Evolutionary conservation across 2,113 vertebrate species (phyloP).

Genomic region (Pseudopodoces humilis): DNA sequence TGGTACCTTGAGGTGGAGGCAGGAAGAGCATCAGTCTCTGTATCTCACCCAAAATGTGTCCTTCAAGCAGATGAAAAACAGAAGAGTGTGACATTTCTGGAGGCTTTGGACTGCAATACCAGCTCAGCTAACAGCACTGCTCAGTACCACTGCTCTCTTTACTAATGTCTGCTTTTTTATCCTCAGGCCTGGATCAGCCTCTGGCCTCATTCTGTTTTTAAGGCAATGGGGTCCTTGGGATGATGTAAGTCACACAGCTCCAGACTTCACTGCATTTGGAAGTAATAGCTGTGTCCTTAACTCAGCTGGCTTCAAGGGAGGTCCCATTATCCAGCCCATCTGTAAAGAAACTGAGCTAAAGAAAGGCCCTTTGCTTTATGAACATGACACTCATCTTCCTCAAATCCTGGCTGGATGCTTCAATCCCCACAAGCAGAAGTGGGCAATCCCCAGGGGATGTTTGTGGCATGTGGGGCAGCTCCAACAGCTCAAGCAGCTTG

Average conservation of each 20-base stretch:
- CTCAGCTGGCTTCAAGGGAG: neutral
- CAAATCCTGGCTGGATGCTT: neutral
- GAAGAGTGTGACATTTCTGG: neutral
- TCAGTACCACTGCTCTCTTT: neutral
- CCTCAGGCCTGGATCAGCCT: neutral
- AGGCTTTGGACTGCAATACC: neutral
- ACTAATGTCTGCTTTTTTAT: neutral
- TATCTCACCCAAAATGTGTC: neutral
- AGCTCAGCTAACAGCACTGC: neutral
- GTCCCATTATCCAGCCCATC: conserved; percentile 7
- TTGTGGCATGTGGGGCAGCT: rapidly evolving
- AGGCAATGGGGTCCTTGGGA: neutral
- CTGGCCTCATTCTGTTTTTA: neutral
- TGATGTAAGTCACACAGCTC: neutral
- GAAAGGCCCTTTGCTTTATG: neutral
- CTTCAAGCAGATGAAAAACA: neutral
- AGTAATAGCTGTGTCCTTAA: conserved; percentile 14
- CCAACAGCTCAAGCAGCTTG: rapidly evolving
- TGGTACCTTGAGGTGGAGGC: neutral
- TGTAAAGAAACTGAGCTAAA: neutral
- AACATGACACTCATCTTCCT: neutral
- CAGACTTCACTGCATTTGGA: conserved; percentile 2
- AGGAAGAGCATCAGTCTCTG: neutral
- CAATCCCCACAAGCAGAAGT: neutral
- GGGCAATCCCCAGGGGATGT: neutral